A percentile compares a stretch with the other conserved stretches of the same genome.
Conservation (phyloP, 92 coral and sea anemone genomes). For the Palythoa caribaeorum region DNA sequence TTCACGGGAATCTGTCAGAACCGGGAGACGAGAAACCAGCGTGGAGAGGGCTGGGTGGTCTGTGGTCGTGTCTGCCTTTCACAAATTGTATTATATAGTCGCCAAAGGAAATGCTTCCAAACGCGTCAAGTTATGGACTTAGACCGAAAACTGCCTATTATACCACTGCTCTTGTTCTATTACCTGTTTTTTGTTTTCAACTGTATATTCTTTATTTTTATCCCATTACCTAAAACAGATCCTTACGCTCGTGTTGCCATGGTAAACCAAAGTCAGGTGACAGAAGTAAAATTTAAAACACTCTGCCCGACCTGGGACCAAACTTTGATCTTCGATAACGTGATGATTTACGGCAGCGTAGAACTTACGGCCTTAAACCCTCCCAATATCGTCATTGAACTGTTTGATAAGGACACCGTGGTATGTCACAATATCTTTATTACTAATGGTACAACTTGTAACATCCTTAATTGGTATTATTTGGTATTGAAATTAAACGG, state of each 20-base stretch:
- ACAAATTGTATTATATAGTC: too few relatives aligned
- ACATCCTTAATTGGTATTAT: too few relatives aligned
- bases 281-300: conserved; percentile 74
- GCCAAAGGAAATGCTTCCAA: too few relatives aligned
- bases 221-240: conserved; percentile 57
- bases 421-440: conserved; percentile 52
- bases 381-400: conserved; percentile 87
- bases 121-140: too few relatives aligned
- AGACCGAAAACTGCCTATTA: too few relatives aligned
- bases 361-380: conserved; percentile 82
- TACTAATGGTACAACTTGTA: neutral
- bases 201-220: neutral
- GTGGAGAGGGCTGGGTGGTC: too few relatives aligned
- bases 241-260: conserved; percentile 92
- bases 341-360: conserved; percentile 82
- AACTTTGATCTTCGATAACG: conserved; percentile 84
- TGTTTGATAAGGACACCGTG: conserved; percentile 92
- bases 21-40: too few relatives aligned
- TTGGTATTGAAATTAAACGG: too few relatives aligned
- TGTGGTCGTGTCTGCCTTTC: too few relatives aligned
- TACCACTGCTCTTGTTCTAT: neutral
- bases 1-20: too few relatives aligned
- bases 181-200: neutral
- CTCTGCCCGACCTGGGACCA: conserved; percentile 99
- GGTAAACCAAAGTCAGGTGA: conserved; percentile 85